These are phyloP conservation scores for Phataginus tetradactyla DNA, from an alignment of 2,797 vertebrate genomes.

Conservation along the genomic window DNA sequence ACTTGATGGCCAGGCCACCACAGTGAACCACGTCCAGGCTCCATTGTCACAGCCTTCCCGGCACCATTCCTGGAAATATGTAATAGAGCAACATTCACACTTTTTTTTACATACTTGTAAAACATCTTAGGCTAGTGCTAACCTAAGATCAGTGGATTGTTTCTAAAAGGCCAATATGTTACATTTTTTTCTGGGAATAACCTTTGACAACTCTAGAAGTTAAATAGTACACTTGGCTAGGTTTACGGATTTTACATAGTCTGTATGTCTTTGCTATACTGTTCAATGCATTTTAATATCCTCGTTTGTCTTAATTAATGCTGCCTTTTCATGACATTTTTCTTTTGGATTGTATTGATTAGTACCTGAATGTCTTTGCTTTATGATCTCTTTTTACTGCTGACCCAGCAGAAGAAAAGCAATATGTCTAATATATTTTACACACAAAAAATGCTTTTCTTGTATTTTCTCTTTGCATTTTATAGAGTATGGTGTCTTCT, in stretches of 20 bases:
- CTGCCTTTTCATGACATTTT: constrained; percentile 17
- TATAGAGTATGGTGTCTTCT: background rate
- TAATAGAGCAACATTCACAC: background rate
- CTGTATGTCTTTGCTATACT: constrained; percentile 8
- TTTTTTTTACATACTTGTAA: background rate
- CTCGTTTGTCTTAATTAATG: constrained; percentile 53
- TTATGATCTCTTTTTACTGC: background rate
- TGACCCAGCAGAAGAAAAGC: background rate
- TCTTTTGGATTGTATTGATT: constrained; percentile 53
- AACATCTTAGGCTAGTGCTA: background rate
- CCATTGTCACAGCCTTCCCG: background rate
- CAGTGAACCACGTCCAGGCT: background rate
- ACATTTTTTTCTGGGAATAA: constrained; percentile 56
- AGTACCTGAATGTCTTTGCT: constrained; percentile 18
- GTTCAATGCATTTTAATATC: background rate
- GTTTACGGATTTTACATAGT: constrained; percentile 59
- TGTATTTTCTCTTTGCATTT: background rate
- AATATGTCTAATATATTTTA: constrained; percentile 53
- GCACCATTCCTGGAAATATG: background rate
- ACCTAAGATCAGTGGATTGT: background rate
- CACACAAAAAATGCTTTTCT: background rate
- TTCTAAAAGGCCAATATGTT: constrained; percentile 49
- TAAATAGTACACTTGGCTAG: constrained; percentile 12
- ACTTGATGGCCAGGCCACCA: no score
- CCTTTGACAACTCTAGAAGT: constrained; percentile 66